Evolutionary conservation across 2,888 invertebrate genomes (phyloP), one percentile per base, ranked within the genome.

Genomic region (Linnaemya tessellans): DNA sequence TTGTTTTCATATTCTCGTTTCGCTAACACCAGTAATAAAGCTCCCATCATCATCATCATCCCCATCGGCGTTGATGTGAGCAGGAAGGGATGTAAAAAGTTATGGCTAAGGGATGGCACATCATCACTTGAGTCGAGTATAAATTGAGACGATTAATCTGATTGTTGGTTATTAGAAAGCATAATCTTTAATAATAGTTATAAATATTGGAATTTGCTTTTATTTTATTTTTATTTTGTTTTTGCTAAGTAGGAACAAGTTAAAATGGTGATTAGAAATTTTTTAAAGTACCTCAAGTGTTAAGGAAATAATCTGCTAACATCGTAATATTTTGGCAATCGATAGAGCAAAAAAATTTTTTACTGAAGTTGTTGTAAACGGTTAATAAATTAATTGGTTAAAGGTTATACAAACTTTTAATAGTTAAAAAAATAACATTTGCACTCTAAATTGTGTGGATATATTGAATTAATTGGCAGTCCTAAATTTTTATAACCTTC

Each of bases 141-240:
- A 82, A 85, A 82, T 70, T 82, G 82, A 79, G 82, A 75, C 82
- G 58, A 85, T 75, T 85, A 85, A 85, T 82, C 85, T 79, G 85
- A 85, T 82, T 85, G 79, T 38, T 70, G 85, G 73, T 82, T 85
- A 75, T 82, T 82, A 82, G 82, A 80, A 77, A 82, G 75, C 54
- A 82, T 79, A 85, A 82, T 79, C 81, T 74, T 79, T 79, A 81
- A 70, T 81, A 85, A 79, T 64, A 60, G 74, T 58, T 49, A 74
- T 77, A 60, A 67, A 80, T 75, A 60, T 75, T 38, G 13, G n/a
- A 1, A 51, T 51, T 51, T 20, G n/a, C n/a, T 49, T 18, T 18
- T 18, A 4, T n/a, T 49, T 7, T 18, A 49, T 49, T 1, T 3
- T 60, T 49, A 22, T 51, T 41, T 15, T 5, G 18, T 25, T 58